These are phyloP conservation scores for Etheostoma spectabile DNA, from an alignment of 2,113 vertebrate species.

Conservation along the genomic window DNA sequence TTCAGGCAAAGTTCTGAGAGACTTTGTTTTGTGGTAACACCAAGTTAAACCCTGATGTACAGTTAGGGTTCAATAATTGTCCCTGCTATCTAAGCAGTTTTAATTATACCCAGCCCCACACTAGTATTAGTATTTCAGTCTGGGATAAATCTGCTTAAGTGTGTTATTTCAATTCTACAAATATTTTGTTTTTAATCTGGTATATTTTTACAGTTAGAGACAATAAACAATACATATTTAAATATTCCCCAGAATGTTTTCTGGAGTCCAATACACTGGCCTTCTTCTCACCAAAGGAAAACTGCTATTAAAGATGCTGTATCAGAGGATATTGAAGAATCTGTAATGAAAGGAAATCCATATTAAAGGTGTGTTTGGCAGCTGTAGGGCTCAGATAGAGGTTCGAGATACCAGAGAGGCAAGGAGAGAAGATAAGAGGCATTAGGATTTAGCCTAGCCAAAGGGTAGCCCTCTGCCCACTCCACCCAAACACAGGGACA, in stretches of 20 bases:
- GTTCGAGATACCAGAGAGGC: constrained; percentile 61
- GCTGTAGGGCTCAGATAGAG: constrained; percentile 73
- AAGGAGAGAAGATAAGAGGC: constrained; percentile 71
- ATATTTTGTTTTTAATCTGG: neutral
- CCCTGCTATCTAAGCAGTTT: neutral
- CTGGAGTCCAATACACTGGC: neutral
- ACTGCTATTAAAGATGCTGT: constrained; percentile 46
- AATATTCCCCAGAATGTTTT: neutral
- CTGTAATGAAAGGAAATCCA: constrained; percentile 76
- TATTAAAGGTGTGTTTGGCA: constrained; percentile 75
- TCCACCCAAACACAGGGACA: constrained; percentile 66
- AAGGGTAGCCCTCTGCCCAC: constrained; percentile 71
- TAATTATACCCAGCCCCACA: neutral
- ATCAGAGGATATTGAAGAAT: constrained; percentile 69
- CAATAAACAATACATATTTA: neutral
- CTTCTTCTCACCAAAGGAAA: constrained; percentile 35
- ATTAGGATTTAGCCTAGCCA: constrained; percentile 80
- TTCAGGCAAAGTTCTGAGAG: neutral
- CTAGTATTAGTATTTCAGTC: neutral
- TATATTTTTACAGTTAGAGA: neutral
- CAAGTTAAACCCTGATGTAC: neutral
- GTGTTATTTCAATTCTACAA: neutral
- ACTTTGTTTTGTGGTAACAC: neutral
- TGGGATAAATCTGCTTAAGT: neutral
- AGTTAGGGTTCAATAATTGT: neutral